Percentiles rank a stretch among this genome's conserved stretches.
phyloP scores from a whole-genome alignment of 2,113 vertebrate genomes.

The Sorex araneus region DNA sequence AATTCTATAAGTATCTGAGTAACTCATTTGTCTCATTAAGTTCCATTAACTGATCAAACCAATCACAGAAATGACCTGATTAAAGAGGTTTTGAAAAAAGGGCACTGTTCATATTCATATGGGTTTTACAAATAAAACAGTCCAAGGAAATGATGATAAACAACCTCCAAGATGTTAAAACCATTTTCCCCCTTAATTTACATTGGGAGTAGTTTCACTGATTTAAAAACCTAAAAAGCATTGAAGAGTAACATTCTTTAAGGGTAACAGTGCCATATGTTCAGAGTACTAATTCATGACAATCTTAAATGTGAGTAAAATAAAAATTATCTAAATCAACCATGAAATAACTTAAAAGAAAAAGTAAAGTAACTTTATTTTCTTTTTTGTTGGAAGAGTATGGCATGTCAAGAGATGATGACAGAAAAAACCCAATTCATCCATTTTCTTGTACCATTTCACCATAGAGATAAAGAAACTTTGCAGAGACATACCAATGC shows the following conservation, averaged over 20 bases:
- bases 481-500: neutral
- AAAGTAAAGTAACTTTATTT: slow-evolving; percentile 11
- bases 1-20: neutral
- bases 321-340: slow-evolving; percentile 64
- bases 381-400: slow-evolving; percentile 45
- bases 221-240: slow-evolving; percentile 73
- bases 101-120: slow-evolving; percentile 85
- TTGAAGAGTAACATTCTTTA: slow-evolving; percentile 68
- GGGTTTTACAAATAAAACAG: slow-evolving; percentile 89
- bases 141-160: slow-evolving; percentile 93
- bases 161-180: slow-evolving; percentile 84
- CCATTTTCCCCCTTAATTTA: slow-evolving; percentile 64
- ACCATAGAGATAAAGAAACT: slow-evolving; percentile 62
- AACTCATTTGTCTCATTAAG: neutral
- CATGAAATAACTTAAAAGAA: slow-evolving; percentile 43
- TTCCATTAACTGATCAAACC: slow-evolving; percentile 28
- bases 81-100: slow-evolving; percentile 91
- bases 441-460: slow-evolving; percentile 54
- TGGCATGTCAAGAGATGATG: slow-evolving; percentile 64
- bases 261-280: slow-evolving; percentile 67
- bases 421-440: slow-evolving; percentile 59
- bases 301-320: slow-evolving; percentile 62
- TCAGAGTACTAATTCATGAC: slow-evolving; percentile 68
- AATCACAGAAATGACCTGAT: slow-evolving; percentile 85
- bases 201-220: slow-evolving; percentile 48